These are phyloP conservation scores for Neogobius melanostomus DNA, from an alignment of 2,113 vertebrate species.

Conservation along the genomic window DNA sequence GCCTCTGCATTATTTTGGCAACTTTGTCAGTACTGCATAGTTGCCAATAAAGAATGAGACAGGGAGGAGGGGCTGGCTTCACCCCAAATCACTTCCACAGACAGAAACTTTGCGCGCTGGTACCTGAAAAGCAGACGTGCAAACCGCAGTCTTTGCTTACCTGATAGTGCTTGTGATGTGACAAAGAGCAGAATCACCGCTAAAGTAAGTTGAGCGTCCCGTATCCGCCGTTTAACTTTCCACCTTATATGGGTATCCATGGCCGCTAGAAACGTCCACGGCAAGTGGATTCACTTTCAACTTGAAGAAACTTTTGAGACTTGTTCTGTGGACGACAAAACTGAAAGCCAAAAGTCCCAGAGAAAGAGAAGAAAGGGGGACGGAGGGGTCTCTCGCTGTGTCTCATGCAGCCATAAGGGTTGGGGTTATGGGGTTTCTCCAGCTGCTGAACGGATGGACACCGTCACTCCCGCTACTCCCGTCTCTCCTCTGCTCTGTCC, in stretches of 20 bases:
- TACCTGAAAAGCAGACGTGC: conserved; percentile 16
- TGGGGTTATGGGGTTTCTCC: conserved; percentile 68
- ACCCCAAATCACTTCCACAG: conserved; percentile 11
- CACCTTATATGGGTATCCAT: conserved; percentile 84
- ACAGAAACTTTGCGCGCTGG: conserved; percentile 11
- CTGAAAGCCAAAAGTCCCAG: conserved; percentile 66
- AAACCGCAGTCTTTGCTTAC: conserved; percentile 64
- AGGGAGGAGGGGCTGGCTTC: conserved; percentile 40
- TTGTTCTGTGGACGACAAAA: conserved; percentile 62
- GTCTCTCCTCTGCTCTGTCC: conserved; percentile 69
- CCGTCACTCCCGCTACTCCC: conserved; percentile 69
- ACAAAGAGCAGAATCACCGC: conserved; percentile 75
- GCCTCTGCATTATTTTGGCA: conserved; percentile 3
- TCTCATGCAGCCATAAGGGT: conserved; percentile 81
- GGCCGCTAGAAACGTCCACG: conserved; percentile 73
- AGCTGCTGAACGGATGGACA: conserved; percentile 65
- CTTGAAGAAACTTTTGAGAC: conserved; percentile 41
- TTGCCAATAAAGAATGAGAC: conserved; percentile 23
- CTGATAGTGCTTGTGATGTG: conserved; percentile 78
- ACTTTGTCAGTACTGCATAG: conserved; percentile 28
- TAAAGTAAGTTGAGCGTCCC: conserved; percentile 73
- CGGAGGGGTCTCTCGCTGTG: conserved; percentile 59
- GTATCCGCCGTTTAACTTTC: conserved; percentile 84
- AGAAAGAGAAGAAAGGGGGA: conserved; percentile 61
- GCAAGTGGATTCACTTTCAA: conserved; percentile 66